Base-by-base conservation (phyloP, 1,140 invertebrate species). In the Drosophila pectinifera region DNA sequence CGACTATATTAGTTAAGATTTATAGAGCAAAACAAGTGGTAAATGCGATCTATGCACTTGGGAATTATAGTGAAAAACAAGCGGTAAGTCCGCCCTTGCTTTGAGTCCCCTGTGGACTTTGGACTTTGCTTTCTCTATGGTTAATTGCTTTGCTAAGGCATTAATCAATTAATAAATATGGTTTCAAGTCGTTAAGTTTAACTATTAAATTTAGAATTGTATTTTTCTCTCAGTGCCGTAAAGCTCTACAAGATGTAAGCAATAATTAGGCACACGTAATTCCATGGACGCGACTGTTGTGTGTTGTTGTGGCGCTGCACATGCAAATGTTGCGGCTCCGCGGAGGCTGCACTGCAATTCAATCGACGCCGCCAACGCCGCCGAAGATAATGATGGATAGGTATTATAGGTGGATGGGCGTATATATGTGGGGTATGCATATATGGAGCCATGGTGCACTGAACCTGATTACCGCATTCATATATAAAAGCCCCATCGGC, bases 241-340 rank as follows among this genome's bases (percentile, higher is more conserved):
- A 41, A 41, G 26, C 70, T 51, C 69, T 70, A 69, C 61, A 84
- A 76, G 56, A 65, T 78, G 69, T 85, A 86, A 85, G 77, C 69
- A 72, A 79, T 77, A 86, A 86, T 86, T 86, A 86, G 69, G 64
- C 51, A 79, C 83, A 82, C 79, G 79, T 82, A 82, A 82, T 54
- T 58, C 43, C 28, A 51, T 64, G 67, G 73, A 67, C 53, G 67
- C 54, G 38, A 42, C 41, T 46, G 54, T 72, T 46, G 54, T 72
- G 59, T 45, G 46, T 14, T 10, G 63, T 31, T 56, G 58, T 13
- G 46, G 58, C 24, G 20, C 62, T 70, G 49, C 64, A 57, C 73
- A 86, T 86, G 83, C 83, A 88, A 86, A 86, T 86, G 64, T 55
- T 68, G 73, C 62, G 48, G 77, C 65, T 64, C 43, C 31, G 41